Evolutionary conservation across 2,888 invertebrate genomes (phyloP).

Genomic region (Macrosoma leucophasiata): DNA sequence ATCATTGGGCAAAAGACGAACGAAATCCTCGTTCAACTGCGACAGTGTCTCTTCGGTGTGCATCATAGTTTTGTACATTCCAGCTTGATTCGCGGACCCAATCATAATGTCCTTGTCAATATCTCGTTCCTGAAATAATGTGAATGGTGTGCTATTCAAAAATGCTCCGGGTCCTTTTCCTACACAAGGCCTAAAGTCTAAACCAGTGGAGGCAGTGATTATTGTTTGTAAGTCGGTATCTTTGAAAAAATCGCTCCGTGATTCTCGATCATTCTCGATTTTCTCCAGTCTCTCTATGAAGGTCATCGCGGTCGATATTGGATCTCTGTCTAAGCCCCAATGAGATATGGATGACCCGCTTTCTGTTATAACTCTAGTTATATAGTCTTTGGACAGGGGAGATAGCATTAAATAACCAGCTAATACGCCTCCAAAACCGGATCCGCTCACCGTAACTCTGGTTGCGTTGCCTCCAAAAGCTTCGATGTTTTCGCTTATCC

Average conservation of each 20-base stretch:
- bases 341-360: slow-evolving; percentile 53
- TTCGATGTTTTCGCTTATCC: slow-evolving; percentile 47
- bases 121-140: slow-evolving; percentile 31
- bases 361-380: slow-evolving; percentile 54
- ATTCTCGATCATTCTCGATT: too few relatives aligned
- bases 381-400: slow-evolving; percentile 35
- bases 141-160: slow-evolving; percentile 43
- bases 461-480: slow-evolving; percentile 51
- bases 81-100: slow-evolving; percentile 49
- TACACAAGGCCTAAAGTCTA: slow-evolving; percentile 45
- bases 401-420: slow-evolving; percentile 50
- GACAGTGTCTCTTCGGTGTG: slow-evolving; percentile 32
- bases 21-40: slow-evolving; percentile 36
- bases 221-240: slow-evolving; percentile 30
- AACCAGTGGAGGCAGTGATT: slow-evolving; percentile 31
- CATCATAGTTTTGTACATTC: slow-evolving; percentile 39
- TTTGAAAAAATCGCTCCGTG: too few relatives aligned
- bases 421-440: slow-evolving; percentile 47
- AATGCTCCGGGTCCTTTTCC: slow-evolving; percentile 37
- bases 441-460: slow-evolving; percentile 53
- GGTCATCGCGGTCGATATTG: slow-evolving; percentile 37
- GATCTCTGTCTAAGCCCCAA: slow-evolving; percentile 52
- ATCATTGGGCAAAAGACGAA: slow-evolving; percentile 43
- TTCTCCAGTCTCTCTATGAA: slow-evolving; percentile 13
- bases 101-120: slow-evolving; percentile 42